Base-by-base conservation (phyloP, 2,797 vertebrate species). In the Brachymystax lenok region DNA sequence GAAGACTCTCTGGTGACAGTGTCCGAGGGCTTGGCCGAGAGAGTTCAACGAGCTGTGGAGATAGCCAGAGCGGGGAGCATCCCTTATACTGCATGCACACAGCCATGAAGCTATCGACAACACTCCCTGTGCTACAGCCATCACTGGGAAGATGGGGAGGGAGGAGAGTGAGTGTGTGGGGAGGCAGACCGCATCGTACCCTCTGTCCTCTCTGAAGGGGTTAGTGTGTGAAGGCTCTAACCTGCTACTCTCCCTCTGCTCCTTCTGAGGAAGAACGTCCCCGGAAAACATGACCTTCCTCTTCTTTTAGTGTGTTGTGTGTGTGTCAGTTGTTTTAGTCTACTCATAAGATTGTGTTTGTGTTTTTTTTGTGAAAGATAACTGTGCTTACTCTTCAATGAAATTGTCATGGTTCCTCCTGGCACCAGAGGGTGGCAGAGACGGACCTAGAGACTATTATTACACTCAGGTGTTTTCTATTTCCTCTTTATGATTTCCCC, bases 161-260 rank as follows among this genome's bases (percentile, higher is more conserved):
- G 63, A 27, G 24, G 63, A 28, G 63, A 27, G 24, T 21, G 28
- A 2, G 28, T 30, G 28, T 30, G 21, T 2, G 21, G 61, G 56
- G 6, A 1, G n/a, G 8, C 10, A 13, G 75, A 76, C 74, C 1
- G 35, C 78, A 46, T 88, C 87, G 21, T 91, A 93, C 16, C 86
- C 92, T 51, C 52, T 86, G 71, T 84, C 83, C 4, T 30, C 28
- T 30, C 28, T 81, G 1, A 75, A 0, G 6, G 98, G 97, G 8
- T 91, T 98, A 71, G 24, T 24, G 63, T 99, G 78, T 96, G 96
- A 97, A 75, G 95, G 95, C 0, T 95, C 97, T 82, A 95, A 90
- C 87, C 83, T 99, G 50, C 88, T 99, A 74, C 28, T 30, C 28
- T 30, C 3, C 28, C 28, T 30, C 81, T 99, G 81, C 90, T 99